Base-by-base conservation (phyloP, 2,113 vertebrate genomes). In the Poeciliopsis occidentalis region DNA sequence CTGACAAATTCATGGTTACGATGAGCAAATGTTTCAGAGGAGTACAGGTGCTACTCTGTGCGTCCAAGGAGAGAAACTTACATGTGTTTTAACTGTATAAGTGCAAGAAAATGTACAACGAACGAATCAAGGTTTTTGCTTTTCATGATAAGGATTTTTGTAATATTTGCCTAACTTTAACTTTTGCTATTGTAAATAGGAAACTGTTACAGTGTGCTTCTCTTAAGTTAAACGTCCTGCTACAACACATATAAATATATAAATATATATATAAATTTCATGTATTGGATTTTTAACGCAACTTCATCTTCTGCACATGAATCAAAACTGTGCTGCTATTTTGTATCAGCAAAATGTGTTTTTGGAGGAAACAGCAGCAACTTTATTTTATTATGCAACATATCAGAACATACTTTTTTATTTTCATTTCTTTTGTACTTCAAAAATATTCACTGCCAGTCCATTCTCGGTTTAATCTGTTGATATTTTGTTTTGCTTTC, bases 171-270 rank as follows among this genome's bases (percentile, higher is more conserved):
- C 76, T 86, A 86, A 87, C 73, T 82, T 79, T 84, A 86, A 87
- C 73, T 82, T 79, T 84, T 85, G 81, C 76, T 87, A 70, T 83
- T 88, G 85, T 88, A 91, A 87, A 92, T 92, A 90, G 41, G 76
- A 75, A 87, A 87, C 79, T 75, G 76, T 81, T 69, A 65, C 27
- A 71, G 72, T 84, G 60, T 84, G 85, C 83, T 87, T 87, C 81
- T 74, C 70, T 73, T 73, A 83, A 80, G 84, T 89, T 88, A 78
- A 80, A 87, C 78, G 13, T 64, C 57, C 63, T 82, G 31, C 69
- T 82, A 75, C 71, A 72, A 73, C 78, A 75, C 80, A 67, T 19
- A 47, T 19, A 47, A 17, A 47, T 47, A 47, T 47, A 47, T 19
- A 19, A 19, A 47, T 47, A 47, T 47, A 47, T 47, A 47, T 47